Percentiles rank a stretch among this genome's conserved stretches.
phyloP scores from a whole-genome alignment of 2,888 invertebrate species.

The Tetropium fuscum region DNA sequence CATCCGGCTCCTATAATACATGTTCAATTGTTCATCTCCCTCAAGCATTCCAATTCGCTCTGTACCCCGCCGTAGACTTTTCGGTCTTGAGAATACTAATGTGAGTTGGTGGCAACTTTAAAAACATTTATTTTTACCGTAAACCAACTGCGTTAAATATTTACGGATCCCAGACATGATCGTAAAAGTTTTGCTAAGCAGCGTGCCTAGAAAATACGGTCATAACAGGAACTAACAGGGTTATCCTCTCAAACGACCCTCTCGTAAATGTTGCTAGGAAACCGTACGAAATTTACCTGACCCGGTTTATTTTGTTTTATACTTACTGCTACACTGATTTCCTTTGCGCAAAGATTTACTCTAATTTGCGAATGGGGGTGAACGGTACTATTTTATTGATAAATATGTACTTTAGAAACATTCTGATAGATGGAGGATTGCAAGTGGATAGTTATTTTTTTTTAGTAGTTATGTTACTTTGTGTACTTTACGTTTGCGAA shows the following conservation, averaged over 20 bases:
- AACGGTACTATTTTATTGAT: too few species aligned
- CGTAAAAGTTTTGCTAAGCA: constrained; percentile 37
- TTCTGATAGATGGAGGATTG: too few species aligned
- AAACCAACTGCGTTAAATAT: constrained; percentile 35
- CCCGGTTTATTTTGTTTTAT: constrained; percentile 31
- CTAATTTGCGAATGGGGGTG: too few species aligned
- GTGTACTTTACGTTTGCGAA: too few species aligned
- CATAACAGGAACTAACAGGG: constrained; percentile 37
- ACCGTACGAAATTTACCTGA: constrained; percentile 29
- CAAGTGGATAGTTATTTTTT: too few species aligned
- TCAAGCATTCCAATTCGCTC: constrained; percentile 3
- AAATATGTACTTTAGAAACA: too few species aligned
- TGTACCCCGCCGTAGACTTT: background rate
- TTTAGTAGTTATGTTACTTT: too few species aligned
- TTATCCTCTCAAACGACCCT: constrained; percentile 38
- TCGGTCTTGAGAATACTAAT: background rate
- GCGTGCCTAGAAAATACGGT: constrained; percentile 28
- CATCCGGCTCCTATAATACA: background rate
- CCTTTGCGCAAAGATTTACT: background rate
- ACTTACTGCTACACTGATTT: constrained; percentile 19
- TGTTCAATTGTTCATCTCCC: background rate
- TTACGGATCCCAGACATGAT: constrained; percentile 31
- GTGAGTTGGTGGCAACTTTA: too few species aligned
- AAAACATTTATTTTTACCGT: constrained; percentile 29
- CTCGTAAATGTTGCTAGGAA: constrained; percentile 34